These are phyloP conservation scores for Calyptommatus sinebrachiatus DNA, from an alignment of 2,113 vertebrate genomes.

Conservation along the genomic window DNA sequence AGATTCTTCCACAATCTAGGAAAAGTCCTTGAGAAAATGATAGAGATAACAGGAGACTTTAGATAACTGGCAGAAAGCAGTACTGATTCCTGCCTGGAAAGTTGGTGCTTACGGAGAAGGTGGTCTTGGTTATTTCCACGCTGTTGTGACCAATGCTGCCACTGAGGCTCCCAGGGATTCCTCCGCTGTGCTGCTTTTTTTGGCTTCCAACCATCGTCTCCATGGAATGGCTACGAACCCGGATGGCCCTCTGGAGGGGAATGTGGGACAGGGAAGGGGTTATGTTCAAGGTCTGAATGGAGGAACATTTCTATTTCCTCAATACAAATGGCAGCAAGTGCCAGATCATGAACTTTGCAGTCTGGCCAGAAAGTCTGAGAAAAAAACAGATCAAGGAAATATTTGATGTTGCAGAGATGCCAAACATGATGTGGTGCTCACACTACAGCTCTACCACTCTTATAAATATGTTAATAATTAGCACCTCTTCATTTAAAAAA, in stretches of 20 bases:
- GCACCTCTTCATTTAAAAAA: too few relatives aligned
- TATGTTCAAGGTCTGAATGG: neutral
- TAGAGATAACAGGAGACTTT: too few relatives aligned
- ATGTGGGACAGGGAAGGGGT: neutral
- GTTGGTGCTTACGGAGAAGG: conserved; percentile 78
- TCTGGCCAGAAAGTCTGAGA: too few relatives aligned
- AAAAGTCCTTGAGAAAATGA: neutral
- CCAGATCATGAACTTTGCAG: too few relatives aligned
- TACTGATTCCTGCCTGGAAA: neutral
- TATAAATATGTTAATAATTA: too few relatives aligned
- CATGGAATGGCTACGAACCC: conserved; percentile 94
- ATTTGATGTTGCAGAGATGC: too few relatives aligned
- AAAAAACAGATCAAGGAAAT: too few relatives aligned
- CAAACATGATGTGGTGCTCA: too few relatives aligned
- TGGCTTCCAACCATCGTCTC: conserved; percentile 92
- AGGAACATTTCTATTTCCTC: neutral
- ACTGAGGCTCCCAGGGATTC: conserved; percentile 88
- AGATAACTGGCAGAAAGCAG: too few relatives aligned
- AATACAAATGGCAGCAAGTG: neutral
- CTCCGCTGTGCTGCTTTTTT: conserved; percentile 73
- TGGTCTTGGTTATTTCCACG: conserved; percentile 78
- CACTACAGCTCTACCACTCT: too few relatives aligned
- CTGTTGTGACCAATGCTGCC: conserved; percentile 83
- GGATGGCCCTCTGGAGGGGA: conserved; percentile 84
- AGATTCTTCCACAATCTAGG: neutral